Conservation (phyloP, 2,797 vertebrate genomes). For the Bufotes viridis region DNA sequence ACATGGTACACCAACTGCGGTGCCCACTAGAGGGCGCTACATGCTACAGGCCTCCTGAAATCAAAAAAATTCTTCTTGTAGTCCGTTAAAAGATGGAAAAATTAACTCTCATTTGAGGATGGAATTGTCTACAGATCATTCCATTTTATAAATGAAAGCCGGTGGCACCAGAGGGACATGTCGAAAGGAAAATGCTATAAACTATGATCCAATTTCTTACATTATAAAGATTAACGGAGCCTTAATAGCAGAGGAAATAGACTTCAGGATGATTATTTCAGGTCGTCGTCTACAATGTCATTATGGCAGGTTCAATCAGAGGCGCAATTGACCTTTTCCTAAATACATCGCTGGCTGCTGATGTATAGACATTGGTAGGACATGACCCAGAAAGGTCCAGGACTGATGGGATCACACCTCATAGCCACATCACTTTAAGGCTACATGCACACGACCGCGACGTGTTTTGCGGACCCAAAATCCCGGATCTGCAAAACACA, state of each 20-base stretch:
- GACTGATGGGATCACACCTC: neutral
- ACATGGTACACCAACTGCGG: neutral
- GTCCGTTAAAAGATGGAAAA: neutral
- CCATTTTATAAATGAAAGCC: neutral
- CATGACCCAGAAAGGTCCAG: neutral
- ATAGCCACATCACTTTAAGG: neutral
- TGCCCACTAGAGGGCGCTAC: neutral
- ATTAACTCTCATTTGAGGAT: neutral
- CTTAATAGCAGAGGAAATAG: neutral
- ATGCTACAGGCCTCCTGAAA: neutral
- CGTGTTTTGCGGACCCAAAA: too few species aligned
- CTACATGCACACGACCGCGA: neutral
- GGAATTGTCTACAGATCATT: neutral
- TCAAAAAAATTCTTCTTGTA: neutral
- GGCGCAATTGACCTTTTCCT: neutral
- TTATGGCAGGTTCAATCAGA: neutral
- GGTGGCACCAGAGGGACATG: neutral
- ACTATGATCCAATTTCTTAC: neutral
- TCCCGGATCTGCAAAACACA: too few species aligned
- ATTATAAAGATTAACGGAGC: neutral
- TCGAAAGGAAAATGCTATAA: neutral
- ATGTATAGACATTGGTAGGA: neutral
- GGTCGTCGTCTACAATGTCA: constrained; percentile 4
- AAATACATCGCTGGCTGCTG: neutral
- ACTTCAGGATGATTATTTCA: neutral